Base-by-base conservation (phyloP, 2,113 vertebrate species). In the Hyaena hyaena region DNA sequence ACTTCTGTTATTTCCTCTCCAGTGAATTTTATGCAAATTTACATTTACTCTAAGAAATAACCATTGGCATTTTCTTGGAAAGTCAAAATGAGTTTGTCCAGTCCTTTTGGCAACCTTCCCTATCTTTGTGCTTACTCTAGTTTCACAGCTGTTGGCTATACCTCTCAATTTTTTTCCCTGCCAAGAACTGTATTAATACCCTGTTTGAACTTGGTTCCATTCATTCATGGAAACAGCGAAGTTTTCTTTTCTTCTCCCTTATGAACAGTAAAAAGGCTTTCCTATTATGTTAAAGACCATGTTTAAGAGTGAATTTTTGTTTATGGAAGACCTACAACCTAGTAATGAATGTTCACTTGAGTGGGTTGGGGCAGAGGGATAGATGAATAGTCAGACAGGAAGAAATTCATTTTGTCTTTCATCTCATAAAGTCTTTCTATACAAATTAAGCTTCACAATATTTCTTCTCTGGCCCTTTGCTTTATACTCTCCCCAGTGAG, bases 21-120 rank as follows among this genome's bases (percentile, higher is more conserved):
- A 82, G 50, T 96, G n/a, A 68, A 86, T 95, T 96, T 97, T 82
- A 95, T 55, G 77, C 80, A 88, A 82, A 12, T 82, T 81, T 93
- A 61, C 21, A 87, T 94, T 90, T 93, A 63, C 48, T 92, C 31
- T 71, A 53, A 93, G 58, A 93, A 80, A 94, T 81, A 97, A 93
- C 76, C 58, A 85, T 58, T 97, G 95, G 8, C 35, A 85, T 74
- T 95, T 95, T 93, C 61, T 86, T 43, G n/a, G 66, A 85, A 85
- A 97, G 23, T 80, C n/a, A 90, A 71, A 87, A 73, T 83, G 66
- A 73, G 5, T 79, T 28, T 2, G 1, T 94, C 66, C 26, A 24
- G 53, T 68, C 28, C 31, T 79, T 83, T 89, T 79, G 88, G 66
- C 26, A 87, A 63, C 43, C 15, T 91, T 94, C 33, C 80, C 87